Conservation (phyloP, 2,888 invertebrate genomes). For the Pristionchus exspectatus region DNA sequence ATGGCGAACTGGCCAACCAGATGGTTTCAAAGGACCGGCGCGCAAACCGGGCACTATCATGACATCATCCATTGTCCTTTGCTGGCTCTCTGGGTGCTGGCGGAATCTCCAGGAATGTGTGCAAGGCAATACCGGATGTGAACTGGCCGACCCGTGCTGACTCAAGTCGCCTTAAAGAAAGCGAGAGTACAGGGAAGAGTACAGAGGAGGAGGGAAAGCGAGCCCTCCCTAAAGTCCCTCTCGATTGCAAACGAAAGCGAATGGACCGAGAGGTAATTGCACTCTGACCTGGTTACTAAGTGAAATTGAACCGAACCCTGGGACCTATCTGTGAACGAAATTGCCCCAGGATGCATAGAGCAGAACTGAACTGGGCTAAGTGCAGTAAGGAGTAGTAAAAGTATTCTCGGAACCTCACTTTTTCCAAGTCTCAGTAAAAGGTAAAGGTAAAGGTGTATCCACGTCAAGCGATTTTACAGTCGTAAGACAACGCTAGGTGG, state of each 20-base stretch:
- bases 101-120: neutral
- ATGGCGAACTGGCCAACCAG: no score
- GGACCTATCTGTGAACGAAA: neutral
- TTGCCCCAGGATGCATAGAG: neutral
- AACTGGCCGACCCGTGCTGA: conserved; percentile 10
- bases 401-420: no score
- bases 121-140: neutral
- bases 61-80: no score
- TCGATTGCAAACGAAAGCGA: conserved; percentile 45
- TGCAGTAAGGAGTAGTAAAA: no score
- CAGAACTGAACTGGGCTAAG: neutral
- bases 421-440: no score
- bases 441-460: no score
- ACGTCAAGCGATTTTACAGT: no score
- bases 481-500: no score
- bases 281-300: conserved; percentile 29
- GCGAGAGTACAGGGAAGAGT: conserved; percentile 28
- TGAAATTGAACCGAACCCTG: conserved; percentile 40
- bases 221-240: conserved; percentile 22
- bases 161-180: conserved; percentile 36
- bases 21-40: no score
- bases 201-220: conserved; percentile 26
- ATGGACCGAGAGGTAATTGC: conserved; percentile 38
- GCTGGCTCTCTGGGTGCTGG: no score
- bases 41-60: no score